Evolutionary conservation across 2,113 vertebrate genomes (phyloP).

Genomic region (Syngnathus typhle): DNA sequence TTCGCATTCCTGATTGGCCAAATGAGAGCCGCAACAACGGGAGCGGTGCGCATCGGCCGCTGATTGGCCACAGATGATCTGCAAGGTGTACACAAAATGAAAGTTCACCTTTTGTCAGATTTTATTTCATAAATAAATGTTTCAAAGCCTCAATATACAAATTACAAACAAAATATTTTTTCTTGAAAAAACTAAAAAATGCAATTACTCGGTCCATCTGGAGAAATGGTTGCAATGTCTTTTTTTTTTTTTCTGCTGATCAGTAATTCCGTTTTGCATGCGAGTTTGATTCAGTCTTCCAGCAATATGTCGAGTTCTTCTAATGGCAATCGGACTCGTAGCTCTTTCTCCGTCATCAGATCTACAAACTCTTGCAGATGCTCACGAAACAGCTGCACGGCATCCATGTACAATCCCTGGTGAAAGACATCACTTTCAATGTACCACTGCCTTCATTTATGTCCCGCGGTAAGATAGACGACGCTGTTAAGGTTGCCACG

Average conservation of each 20-base stretch:
- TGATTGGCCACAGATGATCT: slow-evolving; percentile 81
- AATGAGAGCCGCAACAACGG: slow-evolving; percentile 77
- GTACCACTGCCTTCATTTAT: not conserved
- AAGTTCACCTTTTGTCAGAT: not conserved
- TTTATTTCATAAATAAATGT: slow-evolving; percentile 1
- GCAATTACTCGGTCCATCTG: not conserved
- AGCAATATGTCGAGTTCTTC: slow-evolving; percentile 89
- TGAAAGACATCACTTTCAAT: slow-evolving; percentile 2
- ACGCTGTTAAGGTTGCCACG: slow-evolving; percentile 27
- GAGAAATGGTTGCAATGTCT: not conserved
- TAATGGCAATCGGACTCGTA: slow-evolving; percentile 80
- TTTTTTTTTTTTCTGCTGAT: not conserved
- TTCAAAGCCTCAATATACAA: not conserved
- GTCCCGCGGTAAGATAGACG: not conserved
- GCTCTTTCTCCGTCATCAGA: slow-evolving; percentile 86
- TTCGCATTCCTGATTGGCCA: slow-evolving; percentile 70
- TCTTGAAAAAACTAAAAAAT: not conserved
- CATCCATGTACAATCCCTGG: slow-evolving; percentile 85
- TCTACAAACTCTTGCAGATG: slow-evolving; percentile 81
- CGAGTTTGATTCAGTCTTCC: slow-evolving; percentile 71
- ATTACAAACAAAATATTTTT: not conserved
- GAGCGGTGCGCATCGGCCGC: slow-evolving; percentile 34
- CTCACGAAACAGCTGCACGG: slow-evolving; percentile 78
- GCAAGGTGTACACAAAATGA: slow-evolving; percentile 78
- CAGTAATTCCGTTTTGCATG: not conserved